Evolutionary conservation across 2,888 invertebrate genomes (phyloP), one percentile per base, ranked within the genome.

Genomic region (Lapara coniferarum): DNA sequence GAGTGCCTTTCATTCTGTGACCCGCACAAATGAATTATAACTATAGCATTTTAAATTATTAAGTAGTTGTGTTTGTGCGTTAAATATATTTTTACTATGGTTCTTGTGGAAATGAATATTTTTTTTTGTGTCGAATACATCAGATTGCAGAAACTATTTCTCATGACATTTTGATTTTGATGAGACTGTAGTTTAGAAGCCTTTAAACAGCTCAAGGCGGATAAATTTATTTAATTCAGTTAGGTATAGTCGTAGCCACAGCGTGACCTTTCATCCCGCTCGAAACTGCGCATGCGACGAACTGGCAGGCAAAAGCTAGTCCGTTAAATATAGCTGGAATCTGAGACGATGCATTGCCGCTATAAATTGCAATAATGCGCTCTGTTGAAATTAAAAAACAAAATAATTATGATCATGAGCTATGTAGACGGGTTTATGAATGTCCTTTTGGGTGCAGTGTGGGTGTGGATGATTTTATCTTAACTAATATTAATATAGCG

Each of bases 301-400:
- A 55, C 55, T 19, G 12, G 55, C 55, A 55, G 10, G 55, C 55
- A 55, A 55, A 55, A 55, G 55, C 55, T 55, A 55, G 55, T 84
- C 86, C 86, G 86, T 89, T 85, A 89, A 89, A 86, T 87, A 84
- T 85, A 77, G 86, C 82, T 88, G 86, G 87, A 86, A 88, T 87
- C 83, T 84, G 78, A 88, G 80, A 83, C 80, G 82, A 73, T 58
- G 79, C 83, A 81, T 80, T 85, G 83, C 85, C 83, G 84, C 85
- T 87, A 88, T 90, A 89, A 89, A 90, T 88, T 85, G 84, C 83
- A 82, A 81, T 84, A 89, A 88, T 88, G 83, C 85, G 82, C 83
- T 78, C 81, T 73, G 78, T 75, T 75, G 79, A 78, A 84, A 82
- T 76, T 84, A 84, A 86, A 81, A 83, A 46, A 44, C 56, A 30